Evolutionary conservation across 2,888 invertebrate genomes (phyloP).

Genomic region (Drosophila sordidula): DNA sequence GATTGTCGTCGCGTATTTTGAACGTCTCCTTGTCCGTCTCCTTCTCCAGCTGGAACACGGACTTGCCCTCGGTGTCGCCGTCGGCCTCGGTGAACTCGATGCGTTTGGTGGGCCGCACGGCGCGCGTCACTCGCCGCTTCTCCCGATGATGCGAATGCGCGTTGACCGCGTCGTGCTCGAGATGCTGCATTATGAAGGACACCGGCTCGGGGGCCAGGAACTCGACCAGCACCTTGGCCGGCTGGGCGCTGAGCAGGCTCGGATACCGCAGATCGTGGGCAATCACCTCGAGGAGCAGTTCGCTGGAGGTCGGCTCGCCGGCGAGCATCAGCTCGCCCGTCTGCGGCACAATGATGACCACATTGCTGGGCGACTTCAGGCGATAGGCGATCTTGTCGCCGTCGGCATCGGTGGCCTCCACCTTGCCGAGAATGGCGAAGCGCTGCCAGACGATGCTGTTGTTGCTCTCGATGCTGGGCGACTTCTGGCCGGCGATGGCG

Average conservation of each 20-base stretch:
- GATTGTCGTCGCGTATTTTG: constrained; percentile 96
- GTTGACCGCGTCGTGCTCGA: constrained; percentile 85
- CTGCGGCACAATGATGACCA: constrained; percentile 95
- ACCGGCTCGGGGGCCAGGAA: constrained; percentile 88
- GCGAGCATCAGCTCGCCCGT: constrained; percentile 95
- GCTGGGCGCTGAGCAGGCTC: constrained; percentile 88
- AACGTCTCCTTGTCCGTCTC: constrained; percentile 96
- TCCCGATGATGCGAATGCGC: constrained; percentile 88
- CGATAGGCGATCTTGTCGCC: constrained; percentile 96
- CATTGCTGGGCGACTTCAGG: constrained; percentile 91
- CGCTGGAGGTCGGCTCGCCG: constrained; percentile 89
- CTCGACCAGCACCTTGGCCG: constrained; percentile 91
- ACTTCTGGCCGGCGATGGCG: constrained; percentile 88
- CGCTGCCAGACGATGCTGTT: constrained; percentile 89
- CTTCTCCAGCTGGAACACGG: constrained; percentile 95
- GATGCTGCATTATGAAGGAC: constrained; percentile 87
- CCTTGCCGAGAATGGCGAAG: constrained; percentile 93
- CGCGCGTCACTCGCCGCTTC: constrained; percentile 93
- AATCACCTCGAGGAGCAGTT: constrained; percentile 90
- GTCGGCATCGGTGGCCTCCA: constrained; percentile 94
- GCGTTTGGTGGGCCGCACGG: constrained; percentile 97
- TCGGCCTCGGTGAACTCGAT: constrained; percentile 96
- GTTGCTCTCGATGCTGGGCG: constrained; percentile 87
- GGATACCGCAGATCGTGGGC: constrained; percentile 93
- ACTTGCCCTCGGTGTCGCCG: constrained; percentile 94